phyloP scores from a whole-genome alignment of 2,888 invertebrate species.

The Unio delphinus region DNA sequence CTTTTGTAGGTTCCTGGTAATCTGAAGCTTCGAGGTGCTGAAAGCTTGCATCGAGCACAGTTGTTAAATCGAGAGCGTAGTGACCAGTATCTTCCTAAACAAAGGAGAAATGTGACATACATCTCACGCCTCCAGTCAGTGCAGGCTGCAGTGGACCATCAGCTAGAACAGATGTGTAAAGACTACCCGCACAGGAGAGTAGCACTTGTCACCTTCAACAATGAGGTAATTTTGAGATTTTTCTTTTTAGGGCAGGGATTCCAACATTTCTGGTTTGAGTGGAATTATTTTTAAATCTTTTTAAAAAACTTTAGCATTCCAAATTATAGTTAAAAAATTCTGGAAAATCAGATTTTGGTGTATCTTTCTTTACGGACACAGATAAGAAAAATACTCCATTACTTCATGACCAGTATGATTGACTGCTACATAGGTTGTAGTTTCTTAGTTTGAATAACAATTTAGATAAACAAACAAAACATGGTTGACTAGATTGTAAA shows the following conservation, averaged over 20 bases:
- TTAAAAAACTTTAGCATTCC: background rate
- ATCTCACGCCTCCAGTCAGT: slow-evolving; percentile 66
- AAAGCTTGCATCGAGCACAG: slow-evolving; percentile 47
- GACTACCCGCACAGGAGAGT: slow-evolving; percentile 64
- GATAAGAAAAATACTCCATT: too few species aligned
- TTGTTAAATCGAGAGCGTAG: slow-evolving; percentile 45
- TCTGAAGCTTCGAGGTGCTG: slow-evolving; percentile 56
- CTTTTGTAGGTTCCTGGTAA: slow-evolving; percentile 59
- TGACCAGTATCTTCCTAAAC: slow-evolving; percentile 58
- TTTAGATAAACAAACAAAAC: too few species aligned
- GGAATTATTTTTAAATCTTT: background rate
- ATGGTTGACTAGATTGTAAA: too few species aligned
- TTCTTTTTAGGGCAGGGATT: background rate
- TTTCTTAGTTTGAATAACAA: too few species aligned
- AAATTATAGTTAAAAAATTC: too few species aligned
- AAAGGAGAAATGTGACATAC: slow-evolving; percentile 61
- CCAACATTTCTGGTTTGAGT: background rate
- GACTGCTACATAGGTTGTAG: too few species aligned
- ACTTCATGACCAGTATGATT: too few species aligned
- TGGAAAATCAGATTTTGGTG: background rate
- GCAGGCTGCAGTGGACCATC: slow-evolving; percentile 69
- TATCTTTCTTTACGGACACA: background rate
- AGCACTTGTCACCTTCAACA: slow-evolving; percentile 66
- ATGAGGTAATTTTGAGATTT: slow-evolving; percentile 49
- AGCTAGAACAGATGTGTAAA: slow-evolving; percentile 61